Evolutionary conservation across 35 echinoderm and acorn worm genomes (phyloP).

Genomic region (Lytechinus variegatus): DNA sequence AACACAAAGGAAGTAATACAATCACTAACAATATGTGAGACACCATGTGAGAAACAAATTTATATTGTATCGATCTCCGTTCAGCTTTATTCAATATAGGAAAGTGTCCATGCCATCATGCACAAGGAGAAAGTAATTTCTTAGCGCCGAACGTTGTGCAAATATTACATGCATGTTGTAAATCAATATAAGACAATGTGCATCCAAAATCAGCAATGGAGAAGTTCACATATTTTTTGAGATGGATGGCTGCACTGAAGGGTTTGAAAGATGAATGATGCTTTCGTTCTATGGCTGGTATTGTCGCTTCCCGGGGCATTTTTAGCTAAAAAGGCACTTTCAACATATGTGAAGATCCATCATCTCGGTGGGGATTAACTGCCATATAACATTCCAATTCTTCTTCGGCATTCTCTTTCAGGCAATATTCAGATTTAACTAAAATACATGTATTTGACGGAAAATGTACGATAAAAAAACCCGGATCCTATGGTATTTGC

Average conservation of each 20-base stretch:
- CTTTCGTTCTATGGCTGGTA: neutral
- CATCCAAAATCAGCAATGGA: neutral
- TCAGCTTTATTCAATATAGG: neutral
- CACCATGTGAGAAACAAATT: neutral
- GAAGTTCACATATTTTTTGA: neutral
- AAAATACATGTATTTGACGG: too few relatives aligned
- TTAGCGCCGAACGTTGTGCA: neutral
- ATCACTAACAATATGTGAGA: too few relatives aligned
- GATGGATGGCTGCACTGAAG: neutral
- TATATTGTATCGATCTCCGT: neutral
- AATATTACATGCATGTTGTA: neutral
- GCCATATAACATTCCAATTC: neutral
- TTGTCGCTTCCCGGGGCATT: neutral
- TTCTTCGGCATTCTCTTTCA: neutral
- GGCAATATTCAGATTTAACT: too few relatives aligned
- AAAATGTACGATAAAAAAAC: too few relatives aligned
- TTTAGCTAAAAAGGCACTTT: neutral
- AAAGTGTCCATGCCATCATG: neutral
- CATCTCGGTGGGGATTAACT: neutral
- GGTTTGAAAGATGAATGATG: neutral
- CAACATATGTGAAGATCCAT: neutral
- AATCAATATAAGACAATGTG: neutral
- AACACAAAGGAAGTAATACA: too few relatives aligned
- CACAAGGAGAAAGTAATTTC: neutral
- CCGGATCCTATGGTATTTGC: too few relatives aligned